Conservation (phyloP, 2,888 invertebrate species). For the Ochlodes sylvanus region DNA sequence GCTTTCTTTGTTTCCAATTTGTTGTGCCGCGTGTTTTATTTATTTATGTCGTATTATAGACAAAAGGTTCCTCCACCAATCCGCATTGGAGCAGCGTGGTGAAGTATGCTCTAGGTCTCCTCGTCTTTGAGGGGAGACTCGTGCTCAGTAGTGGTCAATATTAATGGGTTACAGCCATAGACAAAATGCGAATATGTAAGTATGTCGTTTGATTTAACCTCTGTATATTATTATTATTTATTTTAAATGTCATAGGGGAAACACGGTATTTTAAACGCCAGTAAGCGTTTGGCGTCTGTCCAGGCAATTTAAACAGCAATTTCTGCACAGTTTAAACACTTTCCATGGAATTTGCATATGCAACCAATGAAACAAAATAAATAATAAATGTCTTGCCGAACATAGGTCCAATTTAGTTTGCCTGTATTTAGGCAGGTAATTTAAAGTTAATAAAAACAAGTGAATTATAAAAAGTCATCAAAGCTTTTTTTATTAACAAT, state of each 20-base stretch:
- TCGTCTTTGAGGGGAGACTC: no score
- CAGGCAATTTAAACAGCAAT: slow-evolving; percentile 28
- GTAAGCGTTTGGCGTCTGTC: slow-evolving; percentile 24
- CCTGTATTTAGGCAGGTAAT: no score
- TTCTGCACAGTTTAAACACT: slow-evolving; percentile 24
- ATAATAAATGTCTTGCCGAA: not conserved
- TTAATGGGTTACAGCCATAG: no score
- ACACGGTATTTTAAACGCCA: slow-evolving; percentile 5
- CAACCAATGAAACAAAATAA: slow-evolving; percentile 11
- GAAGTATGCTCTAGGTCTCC: no score
- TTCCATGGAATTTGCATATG: slow-evolving; percentile 18
- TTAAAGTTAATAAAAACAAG: no score
- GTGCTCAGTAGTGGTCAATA: no score
- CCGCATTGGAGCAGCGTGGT: no score
- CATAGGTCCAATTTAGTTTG: not conserved
- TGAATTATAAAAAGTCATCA: no score
- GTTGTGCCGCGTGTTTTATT: not conserved
- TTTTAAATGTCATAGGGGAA: not conserved
- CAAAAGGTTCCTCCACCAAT: no score
- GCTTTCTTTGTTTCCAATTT: slow-evolving; percentile 43
- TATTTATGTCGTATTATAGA: not conserved
- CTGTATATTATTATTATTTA: not conserved
- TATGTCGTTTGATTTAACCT: not conserved
- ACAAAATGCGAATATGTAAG: no score
- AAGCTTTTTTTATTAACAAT: not conserved